Evolutionary conservation across 2,113 vertebrate genomes (phyloP), one percentile per base, ranked within the genome.

Genomic region (Myiopsitta monachus): DNA sequence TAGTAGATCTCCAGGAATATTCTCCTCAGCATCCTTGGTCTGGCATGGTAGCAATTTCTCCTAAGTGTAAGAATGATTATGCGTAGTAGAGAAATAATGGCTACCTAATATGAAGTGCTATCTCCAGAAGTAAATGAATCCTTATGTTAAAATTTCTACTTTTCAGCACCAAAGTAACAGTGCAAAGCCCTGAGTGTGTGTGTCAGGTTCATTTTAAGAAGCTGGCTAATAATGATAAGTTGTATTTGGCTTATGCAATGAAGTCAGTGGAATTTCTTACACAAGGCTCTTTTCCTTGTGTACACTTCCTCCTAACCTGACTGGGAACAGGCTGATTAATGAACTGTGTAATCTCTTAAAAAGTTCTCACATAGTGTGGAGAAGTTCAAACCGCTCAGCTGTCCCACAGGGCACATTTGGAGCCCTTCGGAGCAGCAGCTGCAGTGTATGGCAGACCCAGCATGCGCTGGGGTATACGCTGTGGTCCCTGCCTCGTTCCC

Each of bases 371-470:
- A 30, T 33, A 19, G 14, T 36, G 62, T 51, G 74, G 39, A 90
- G 72, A 83, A 96, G 69, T 92, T 83, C 64, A 86, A 87, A 85
- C 27, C 10, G 4, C 51, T 21, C 6, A 19, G 51, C 30, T 10
- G 0, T 52, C 39, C 61, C 22, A 6, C 64, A 39, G 31, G 27
- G 67, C 4, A 0, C 2, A 1, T 55, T 94, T 79, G 51, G 64
- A 73, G 33, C 3, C 0, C 33, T 63, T 10, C 7, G 36, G 17
- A 31, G 7, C 13, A 33, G 59, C 57, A 77, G n/a, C 7, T 63
- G 9, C 0, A 0, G 30, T n/a, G n/a, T 0, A 0, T 14, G 63
- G 18, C 78, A 54, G 44, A 46, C n/a, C 38, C 36, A 33, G 16
- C 3, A 0, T 1, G 7, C 14, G 7, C 31, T 41, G 55, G 30